These are phyloP conservation scores for Eucera pruinosa DNA, from an alignment of 2,888 invertebrate genomes.

Conservation along the genomic window DNA sequence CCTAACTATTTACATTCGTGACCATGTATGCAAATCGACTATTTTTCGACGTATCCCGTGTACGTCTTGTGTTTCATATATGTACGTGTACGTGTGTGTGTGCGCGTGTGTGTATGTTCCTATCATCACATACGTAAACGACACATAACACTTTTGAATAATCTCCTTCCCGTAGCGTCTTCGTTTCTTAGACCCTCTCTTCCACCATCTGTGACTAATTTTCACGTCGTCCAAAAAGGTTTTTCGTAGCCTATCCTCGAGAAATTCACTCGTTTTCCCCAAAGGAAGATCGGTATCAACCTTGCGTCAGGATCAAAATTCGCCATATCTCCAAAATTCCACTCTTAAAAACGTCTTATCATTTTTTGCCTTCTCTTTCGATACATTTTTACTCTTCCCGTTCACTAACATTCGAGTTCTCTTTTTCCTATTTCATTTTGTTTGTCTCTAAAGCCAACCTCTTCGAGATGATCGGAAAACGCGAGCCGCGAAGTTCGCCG, in stretches of 20 bases:
- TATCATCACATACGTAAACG: conserved; percentile 71
- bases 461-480: conserved; percentile 45
- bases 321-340: not conserved
- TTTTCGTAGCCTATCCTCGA: conserved; percentile 48
- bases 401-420: not conserved
- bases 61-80: conserved; percentile 2
- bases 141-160: conserved; percentile 69
- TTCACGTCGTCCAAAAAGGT: conserved; percentile 52
- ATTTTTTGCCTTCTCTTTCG: not conserved
- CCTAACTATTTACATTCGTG: conserved; percentile 58
- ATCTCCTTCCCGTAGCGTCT: conserved; percentile 47
- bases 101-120: conserved; percentile 59
- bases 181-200: conserved; percentile 11
- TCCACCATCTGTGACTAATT: conserved; percentile 53
- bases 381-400: not conserved
- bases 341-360: not conserved
- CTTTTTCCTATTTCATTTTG: not conserved
- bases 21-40: conserved; percentile 40
- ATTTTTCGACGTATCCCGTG: conserved; percentile 50
- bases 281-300: conserved; percentile 61
- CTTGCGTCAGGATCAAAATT: conserved; percentile 28
- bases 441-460: conserved; percentile 1
- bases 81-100: conserved; percentile 33
- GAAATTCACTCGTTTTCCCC: conserved; percentile 28
- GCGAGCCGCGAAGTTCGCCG: conserved; percentile 38